These are phyloP conservation scores for Phalacrocorax aristotelis DNA, from an alignment of 2,113 vertebrate genomes.

Conservation along the genomic window DNA sequence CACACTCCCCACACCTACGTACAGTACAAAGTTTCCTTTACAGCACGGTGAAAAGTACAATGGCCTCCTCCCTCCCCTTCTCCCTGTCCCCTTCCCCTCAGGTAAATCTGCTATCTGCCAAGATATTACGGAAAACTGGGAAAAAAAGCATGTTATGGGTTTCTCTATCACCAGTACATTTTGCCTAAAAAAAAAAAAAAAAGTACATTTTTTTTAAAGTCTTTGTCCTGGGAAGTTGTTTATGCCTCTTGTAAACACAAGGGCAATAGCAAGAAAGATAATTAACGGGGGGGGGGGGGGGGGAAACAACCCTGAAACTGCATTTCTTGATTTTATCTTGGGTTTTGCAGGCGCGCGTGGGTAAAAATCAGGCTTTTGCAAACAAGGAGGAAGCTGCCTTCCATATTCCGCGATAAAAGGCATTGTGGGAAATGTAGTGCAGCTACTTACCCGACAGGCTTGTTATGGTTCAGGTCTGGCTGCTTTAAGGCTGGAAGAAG, in stretches of 20 bases:
- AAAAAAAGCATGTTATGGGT: rapidly evolving
- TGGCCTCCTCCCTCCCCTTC: background rate
- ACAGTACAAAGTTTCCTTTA: background rate
- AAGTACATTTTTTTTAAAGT: too few relatives aligned
- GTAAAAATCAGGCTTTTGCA: background rate
- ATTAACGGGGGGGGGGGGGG: too few relatives aligned
- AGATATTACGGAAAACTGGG: background rate
- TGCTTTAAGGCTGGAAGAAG: background rate
- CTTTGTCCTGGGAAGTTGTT: background rate
- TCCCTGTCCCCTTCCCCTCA: rapidly evolving
- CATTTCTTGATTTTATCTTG: background rate
- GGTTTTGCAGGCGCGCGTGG: rapidly evolving
- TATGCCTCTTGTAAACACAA: background rate
- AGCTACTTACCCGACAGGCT: background rate
- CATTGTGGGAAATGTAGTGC: constrained; percentile 70
- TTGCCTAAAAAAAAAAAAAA: background rate
- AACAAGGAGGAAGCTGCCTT: background rate
- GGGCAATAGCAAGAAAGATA: background rate
- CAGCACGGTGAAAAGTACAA: background rate
- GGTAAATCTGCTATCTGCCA: background rate
- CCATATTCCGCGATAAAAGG: background rate
- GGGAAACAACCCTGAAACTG: background rate
- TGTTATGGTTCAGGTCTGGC: rapidly evolving
- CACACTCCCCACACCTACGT: background rate
- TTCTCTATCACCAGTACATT: background rate